Conservation (phyloP, 2,888 invertebrate genomes). For the Spilarctia lutea region DNA sequence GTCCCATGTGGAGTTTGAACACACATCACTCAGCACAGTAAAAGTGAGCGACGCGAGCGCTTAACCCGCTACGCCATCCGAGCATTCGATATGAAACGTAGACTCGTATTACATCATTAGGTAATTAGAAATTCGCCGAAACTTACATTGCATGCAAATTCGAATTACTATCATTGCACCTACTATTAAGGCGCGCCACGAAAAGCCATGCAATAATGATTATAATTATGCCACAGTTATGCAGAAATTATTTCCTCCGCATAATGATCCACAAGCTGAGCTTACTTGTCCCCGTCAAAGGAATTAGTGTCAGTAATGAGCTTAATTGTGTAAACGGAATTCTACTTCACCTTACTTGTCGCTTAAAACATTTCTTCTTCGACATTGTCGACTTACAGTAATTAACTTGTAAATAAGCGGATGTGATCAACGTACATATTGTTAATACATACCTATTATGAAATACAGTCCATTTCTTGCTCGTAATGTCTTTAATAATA, state of each 20-base stretch:
- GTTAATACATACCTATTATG: constrained; percentile 44
- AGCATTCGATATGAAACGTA: neutral
- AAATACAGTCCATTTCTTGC: constrained; percentile 42
- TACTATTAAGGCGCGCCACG: constrained; percentile 57
- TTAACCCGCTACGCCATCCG: no score
- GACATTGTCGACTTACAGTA: constrained; percentile 57
- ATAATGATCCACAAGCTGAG: constrained; percentile 62
- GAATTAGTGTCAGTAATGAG: constrained; percentile 74
- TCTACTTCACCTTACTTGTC: constrained; percentile 62
- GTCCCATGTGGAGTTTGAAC: no score
- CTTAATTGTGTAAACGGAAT: constrained; percentile 77
- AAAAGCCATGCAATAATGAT: constrained; percentile 64
- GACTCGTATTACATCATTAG: neutral
- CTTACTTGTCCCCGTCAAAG: constrained; percentile 77
- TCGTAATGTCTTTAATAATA: constrained; percentile 33
- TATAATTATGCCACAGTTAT: constrained; percentile 72
- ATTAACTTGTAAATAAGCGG: constrained; percentile 54
- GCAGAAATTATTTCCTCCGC: constrained; percentile 72
- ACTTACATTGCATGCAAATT: constrained; percentile 59
- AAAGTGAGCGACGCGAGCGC: no score
- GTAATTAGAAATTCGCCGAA: constrained; percentile 27
- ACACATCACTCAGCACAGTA: no score
- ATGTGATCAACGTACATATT: constrained; percentile 40
- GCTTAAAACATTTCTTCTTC: constrained; percentile 50
- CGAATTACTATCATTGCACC: constrained; percentile 54